Base-by-base conservation (phyloP, 1,140 invertebrate genomes). In the Drosophila punjabiensis region DNA sequence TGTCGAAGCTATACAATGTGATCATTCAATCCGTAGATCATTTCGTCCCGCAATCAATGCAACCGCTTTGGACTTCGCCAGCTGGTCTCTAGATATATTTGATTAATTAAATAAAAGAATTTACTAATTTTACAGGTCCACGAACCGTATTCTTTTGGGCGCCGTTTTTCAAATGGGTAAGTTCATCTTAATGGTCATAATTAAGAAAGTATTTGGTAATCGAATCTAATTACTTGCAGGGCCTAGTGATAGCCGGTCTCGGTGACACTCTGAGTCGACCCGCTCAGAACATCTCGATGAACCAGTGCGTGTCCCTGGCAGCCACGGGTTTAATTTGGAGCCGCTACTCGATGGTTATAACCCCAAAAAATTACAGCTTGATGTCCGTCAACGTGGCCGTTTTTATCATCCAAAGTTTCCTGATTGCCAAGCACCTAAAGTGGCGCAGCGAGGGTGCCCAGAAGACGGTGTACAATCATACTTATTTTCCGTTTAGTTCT, bases 71-170 rank as follows among this genome's bases (percentile, higher is more conserved):
- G 85, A 43, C 75, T 13, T 39, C 85, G 2, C 66, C 81, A 24
- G 78, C 74, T n/a, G 84, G 83, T 86, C 0, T 9, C 47, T 53
- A 5, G 6, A 0, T 7, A 4, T 4, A 4, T 10, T 20, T 11
- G 5, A 0, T 35, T 43, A 0, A 24, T 0, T 33, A 14, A 14
- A 50, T 33, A 32, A 5, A 56, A n/a, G 7, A 2, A 13, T 5
- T 8, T 4, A 35, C 13, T 28, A 32, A 8, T 47, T 13, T 30
- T 64, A 1, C 39, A 87, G 83, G 85, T 6, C 85, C 85, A 0
- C 73, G 60, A 14, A 89, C 81, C 0, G 81, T 89, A 6, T 89
- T 89, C 52, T 89, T 89, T 28, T 89, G 85, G 85, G 86, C 58
- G 0, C 86, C 85, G 1, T 2, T 79, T 0, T 80, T 78, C 9